Base-by-base conservation (phyloP, 2,888 invertebrate genomes). In the Euproctis similis region DNA sequence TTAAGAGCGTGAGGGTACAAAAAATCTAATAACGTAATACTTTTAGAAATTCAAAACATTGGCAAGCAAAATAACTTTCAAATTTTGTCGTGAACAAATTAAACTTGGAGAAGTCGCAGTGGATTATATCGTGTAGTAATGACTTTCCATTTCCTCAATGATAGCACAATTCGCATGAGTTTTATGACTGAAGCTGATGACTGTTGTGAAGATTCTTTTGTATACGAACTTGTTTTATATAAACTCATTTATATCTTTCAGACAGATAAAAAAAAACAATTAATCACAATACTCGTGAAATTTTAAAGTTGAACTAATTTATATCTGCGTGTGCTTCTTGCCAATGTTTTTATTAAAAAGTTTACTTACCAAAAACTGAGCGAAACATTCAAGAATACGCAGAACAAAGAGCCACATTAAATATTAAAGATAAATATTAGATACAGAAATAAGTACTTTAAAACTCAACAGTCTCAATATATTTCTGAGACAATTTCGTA, bases 51-150 rank as follows among this genome's bases (percentile, higher is more conserved):
- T n/a, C n/a, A n/a, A n/a, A n/a, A n/a, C n/a, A n/a, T n/a, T n/a
- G n/a, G n/a, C n/a, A n/a, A n/a, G n/a, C n/a, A n/a, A n/a, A n/a
- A n/a, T n/a, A n/a, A n/a, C n/a, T n/a, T n/a, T 24, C 28, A 14
- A 44, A 44, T 37, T 36, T 21, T 34, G 36, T 36, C 44, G 30
- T 40, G 36, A 44, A 49, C 51, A 47, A 54, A 62, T 58, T 55
- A 46, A 57, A 64, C 54, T 61, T 53, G 29, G 46, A 38, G 11
- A 43, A 40, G 47, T 51, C 56, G 31, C 49, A 63, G 63, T 60
- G 58, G 58, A 61, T 52, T 53, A 62, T 46, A 58, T 63, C 60
- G 52, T 53, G 48, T 41, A 30, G 46, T 19, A 42, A 59, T 53
- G 47, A 38, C 43, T 36, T 30, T 45, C 27, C 35, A 49, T 58